These are phyloP conservation scores for Caenorhabditis sulstoni DNA, from an alignment of 2,888 invertebrate genomes.

Conservation along the genomic window DNA sequence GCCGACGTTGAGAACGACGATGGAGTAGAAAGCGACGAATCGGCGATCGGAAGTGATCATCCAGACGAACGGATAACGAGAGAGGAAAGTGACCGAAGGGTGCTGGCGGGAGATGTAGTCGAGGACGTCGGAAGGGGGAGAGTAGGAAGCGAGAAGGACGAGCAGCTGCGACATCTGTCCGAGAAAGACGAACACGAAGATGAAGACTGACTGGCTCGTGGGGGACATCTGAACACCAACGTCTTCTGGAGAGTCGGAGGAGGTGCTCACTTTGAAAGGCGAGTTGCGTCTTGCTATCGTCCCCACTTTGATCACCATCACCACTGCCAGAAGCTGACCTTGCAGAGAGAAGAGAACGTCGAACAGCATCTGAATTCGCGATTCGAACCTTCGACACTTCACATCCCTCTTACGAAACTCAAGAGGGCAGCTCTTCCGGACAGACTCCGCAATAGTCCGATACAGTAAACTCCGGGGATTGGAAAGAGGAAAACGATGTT, in stretches of 20 bases:
- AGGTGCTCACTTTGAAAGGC: constrained; percentile 4
- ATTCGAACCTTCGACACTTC: neutral
- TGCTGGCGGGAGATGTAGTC: neutral
- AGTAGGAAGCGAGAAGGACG: neutral
- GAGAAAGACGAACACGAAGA: neutral
- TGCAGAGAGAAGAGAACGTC: neutral
- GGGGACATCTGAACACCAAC: neutral
- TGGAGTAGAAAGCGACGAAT: neutral
- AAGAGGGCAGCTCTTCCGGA: neutral
- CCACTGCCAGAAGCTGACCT: constrained; percentile 1
- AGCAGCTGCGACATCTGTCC: neutral
- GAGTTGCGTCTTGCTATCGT: neutral
- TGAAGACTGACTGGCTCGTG: neutral
- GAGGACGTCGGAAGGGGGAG: neutral
- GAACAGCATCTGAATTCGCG: constrained; percentile 2
- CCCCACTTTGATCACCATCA: constrained; percentile 6
- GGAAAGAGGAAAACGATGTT: constrained; percentile 25
- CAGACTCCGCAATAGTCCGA: constrained; percentile 12
- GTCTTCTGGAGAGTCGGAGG: too few species aligned
- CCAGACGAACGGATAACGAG: constrained; percentile 2
- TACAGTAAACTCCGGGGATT: constrained; percentile 34
- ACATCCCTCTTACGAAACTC: neutral
- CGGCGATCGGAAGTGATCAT: constrained; percentile 1
- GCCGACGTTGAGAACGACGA: neutral
- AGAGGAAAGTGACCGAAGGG: neutral